Percentiles rank a stretch among this genome's conserved stretches.
Conservation (phyloP, 2,797 vertebrate species). For the Smutsia temminckii region DNA sequence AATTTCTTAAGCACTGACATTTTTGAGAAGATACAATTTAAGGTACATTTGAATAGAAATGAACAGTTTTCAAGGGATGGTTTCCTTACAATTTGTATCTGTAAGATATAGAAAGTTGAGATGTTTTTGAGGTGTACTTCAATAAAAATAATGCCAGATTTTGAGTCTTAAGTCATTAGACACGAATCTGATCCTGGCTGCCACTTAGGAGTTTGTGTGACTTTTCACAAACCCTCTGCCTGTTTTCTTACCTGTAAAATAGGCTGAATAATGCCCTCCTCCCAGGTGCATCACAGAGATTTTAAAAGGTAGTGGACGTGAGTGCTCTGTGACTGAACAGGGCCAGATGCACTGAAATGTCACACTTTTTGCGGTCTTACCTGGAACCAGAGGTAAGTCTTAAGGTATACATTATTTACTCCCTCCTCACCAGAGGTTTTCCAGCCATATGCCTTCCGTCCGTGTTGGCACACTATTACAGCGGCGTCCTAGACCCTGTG, state of each 20-base stretch:
- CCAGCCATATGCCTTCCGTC: rapidly evolving
- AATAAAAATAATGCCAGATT: background rate
- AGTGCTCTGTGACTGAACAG: background rate
- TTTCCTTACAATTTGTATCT: background rate
- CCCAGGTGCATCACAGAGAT: background rate
- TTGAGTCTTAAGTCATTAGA: background rate
- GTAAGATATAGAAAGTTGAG: background rate
- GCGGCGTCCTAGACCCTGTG: background rate
- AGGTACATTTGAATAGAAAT: background rate
- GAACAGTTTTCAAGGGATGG: background rate
- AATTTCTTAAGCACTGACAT: background rate
- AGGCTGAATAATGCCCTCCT: background rate
- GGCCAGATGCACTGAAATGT: rapidly evolving
- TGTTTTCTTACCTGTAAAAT: background rate
- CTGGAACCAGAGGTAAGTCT: background rate
- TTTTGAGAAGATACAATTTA: slow-evolving; percentile 37
- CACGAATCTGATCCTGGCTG: background rate
- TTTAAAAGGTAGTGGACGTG: background rate
- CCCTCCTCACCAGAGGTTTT: background rate
- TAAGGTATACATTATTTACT: background rate
- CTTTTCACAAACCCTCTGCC: background rate
- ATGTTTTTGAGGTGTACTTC: background rate
- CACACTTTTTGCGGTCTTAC: background rate
- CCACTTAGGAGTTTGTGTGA: background rate
- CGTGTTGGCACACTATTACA: background rate